phyloP scores from a whole-genome alignment of 2,888 invertebrate genomes.

The Andricus curvator region DNA sequence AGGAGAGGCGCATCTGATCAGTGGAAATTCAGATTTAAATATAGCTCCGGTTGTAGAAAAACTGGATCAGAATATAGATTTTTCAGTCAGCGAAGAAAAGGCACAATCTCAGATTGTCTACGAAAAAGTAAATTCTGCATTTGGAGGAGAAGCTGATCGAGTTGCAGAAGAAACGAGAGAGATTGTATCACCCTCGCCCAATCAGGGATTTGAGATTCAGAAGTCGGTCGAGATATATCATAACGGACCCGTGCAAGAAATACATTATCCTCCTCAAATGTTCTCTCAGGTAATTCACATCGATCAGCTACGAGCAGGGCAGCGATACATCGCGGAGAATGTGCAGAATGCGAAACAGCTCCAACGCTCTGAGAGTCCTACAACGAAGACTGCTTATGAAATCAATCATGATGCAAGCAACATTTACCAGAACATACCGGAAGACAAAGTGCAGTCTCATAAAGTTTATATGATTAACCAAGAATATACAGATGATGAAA shows the following conservation, averaged over 20 bases:
- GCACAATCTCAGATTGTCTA: conserved; percentile 45
- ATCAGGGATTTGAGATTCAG: conserved; percentile 70
- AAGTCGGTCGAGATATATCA: conserved; percentile 74
- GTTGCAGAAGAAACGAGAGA: conserved; percentile 40
- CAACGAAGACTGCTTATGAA: conserved; percentile 32
- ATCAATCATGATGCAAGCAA: conserved; percentile 14
- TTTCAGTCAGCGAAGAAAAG: conserved; percentile 15
- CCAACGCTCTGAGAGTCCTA: not conserved
- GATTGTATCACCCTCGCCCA: conserved; percentile 9
- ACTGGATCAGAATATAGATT: conserved; percentile 55
- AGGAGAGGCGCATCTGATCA: conserved; percentile 61
- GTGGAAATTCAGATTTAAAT: conserved; percentile 36
- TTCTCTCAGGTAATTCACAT: conserved; percentile 58
- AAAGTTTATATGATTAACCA: conserved; percentile 16
- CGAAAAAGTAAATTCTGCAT: conserved; percentile 53
- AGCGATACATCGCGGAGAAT: conserved; percentile 38
- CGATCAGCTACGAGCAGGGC: conserved; percentile 55
- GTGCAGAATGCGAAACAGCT: conserved; percentile 42
- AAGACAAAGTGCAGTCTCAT: conserved; percentile 26
- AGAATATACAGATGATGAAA: conserved; percentile 27
- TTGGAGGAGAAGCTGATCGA: conserved; percentile 43
- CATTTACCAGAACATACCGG: conserved; percentile 5
- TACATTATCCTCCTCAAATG: conserved; percentile 68
- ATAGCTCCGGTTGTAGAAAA: conserved; percentile 60
- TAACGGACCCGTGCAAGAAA: conserved; percentile 72